phyloP scores from a whole-genome alignment of 2,797 vertebrate genomes.

The Lacerta bilineata region DNA sequence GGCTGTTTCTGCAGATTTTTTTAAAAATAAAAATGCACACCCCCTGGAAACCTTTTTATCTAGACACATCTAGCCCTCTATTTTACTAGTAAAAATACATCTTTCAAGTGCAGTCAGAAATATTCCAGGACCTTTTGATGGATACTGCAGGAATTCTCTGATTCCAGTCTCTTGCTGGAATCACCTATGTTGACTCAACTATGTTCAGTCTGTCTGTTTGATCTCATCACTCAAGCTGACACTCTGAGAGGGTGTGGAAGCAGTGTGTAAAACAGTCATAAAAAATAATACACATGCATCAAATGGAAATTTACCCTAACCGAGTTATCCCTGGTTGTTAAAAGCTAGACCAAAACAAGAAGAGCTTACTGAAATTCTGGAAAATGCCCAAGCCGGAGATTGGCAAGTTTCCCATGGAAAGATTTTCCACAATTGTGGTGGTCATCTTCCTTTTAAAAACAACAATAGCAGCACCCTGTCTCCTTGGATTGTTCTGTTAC shows the following conservation, averaged over 20 bases:
- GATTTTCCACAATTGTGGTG: not conserved
- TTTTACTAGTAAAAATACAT: not conserved
- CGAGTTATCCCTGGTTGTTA: not conserved
- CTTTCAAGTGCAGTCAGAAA: not conserved
- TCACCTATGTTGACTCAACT: too few relatives aligned
- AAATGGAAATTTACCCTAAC: not conserved
- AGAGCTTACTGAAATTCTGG: not conserved
- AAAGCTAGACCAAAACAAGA: not conserved
- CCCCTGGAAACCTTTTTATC: not conserved
- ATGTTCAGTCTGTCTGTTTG: not conserved
- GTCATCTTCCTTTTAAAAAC: too few relatives aligned
- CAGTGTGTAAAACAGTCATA: not conserved
- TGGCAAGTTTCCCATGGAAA: not conserved
- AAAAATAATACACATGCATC: not conserved
- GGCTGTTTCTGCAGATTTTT: not conserved
- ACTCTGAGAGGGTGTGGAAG: not conserved
- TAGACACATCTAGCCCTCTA: not conserved
- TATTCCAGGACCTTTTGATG: not conserved
- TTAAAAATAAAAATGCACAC: not conserved
- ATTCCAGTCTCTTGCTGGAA: not conserved
- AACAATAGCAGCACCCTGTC: too few relatives aligned
- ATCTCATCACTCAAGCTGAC: not conserved
- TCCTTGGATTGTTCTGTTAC: too few relatives aligned
- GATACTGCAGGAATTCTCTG: slow-evolving; percentile 9
- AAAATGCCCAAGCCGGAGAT: not conserved